Conservation (phyloP, 2,888 invertebrate genomes). For the Xylophagus ater region DNA sequence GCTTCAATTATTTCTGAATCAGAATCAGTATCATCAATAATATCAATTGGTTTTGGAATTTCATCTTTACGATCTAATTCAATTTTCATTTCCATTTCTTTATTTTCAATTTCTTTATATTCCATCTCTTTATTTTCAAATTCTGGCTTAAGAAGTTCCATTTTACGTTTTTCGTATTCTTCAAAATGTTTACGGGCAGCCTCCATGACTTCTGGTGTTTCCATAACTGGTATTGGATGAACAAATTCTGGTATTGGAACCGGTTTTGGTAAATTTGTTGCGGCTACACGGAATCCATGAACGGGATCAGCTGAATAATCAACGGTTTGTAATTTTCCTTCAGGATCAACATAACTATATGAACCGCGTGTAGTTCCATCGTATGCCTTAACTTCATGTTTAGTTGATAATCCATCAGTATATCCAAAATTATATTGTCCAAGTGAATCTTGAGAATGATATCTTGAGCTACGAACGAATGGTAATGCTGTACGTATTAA, state of each 20-base stretch:
- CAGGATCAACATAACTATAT: conserved; percentile 44
- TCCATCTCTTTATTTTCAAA: conserved; percentile 28
- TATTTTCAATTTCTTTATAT: too few relatives aligned
- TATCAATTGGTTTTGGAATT: too few relatives aligned
- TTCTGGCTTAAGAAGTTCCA: conserved; percentile 32
- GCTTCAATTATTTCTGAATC: too few relatives aligned
- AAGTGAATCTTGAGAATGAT: conserved; percentile 44
- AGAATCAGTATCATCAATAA: too few relatives aligned
- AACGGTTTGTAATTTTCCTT: conserved; percentile 42
- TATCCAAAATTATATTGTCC: conserved; percentile 47
- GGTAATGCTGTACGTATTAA: too few relatives aligned
- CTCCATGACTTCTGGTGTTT: conserved; percentile 14
- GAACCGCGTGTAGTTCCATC: conserved; percentile 44
- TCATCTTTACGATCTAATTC: too few relatives aligned
- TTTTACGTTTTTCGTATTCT: conserved; percentile 7
- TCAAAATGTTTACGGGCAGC: conserved; percentile 15
- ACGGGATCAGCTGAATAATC: conserved; percentile 45
- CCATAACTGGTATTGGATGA: conserved; percentile 9
- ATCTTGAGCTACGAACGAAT: too few relatives aligned
- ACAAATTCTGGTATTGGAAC: conserved; percentile 27
- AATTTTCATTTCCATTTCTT: too few relatives aligned
- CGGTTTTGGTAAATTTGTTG: conserved; percentile 49
- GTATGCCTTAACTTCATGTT: conserved; percentile 41
- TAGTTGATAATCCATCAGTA: conserved; percentile 42
- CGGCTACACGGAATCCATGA: conserved; percentile 51